Base-by-base conservation (phyloP, 2,113 vertebrate genomes). In the Thymallus thymallus region DNA sequence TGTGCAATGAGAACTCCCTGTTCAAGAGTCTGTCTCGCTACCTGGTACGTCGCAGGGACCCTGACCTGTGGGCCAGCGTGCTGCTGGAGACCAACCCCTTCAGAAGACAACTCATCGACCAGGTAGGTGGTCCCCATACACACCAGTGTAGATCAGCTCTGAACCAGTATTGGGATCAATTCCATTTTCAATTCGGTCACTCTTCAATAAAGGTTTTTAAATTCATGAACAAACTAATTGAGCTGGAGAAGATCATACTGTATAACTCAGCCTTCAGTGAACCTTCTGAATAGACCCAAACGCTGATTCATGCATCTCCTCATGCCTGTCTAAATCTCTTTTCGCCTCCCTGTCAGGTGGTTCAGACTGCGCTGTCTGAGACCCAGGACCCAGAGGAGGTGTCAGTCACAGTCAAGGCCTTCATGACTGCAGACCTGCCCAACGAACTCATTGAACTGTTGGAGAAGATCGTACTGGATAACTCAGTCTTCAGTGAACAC, bases 11-110 rank as follows among this genome's bases (percentile, higher is more conserved):
- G 90, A 99, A 99, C 89, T 99, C 97, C 4, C 94, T 99, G 71
- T 99, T 99, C 90, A 99, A 99, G 93, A 99, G 97, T 76, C 94
- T 99, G 72, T 99, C 97, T 20, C 97, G 97, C 35, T 99, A 99
- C 89, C 86, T 99, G 71, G 97, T 99, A 24, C 95, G 96, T 9
- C 94, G 97, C 74, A 98, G 95, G 85, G 97, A 99, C 82, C 94
- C 97, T 3, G 97, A 99, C 0, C 91, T 98, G 68, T 99, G 97
- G 97, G 97, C 95, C 84, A 98, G 95, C 1, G 97, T 99, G 1
- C 92, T 99, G 5, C 91, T 96, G 76, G 97, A 99, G 86, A 97
- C 89, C 89, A 99, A 98, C 90, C 97, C 97, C 24, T 99, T 84
- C 84, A 94, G 96, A 51, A 94, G 97, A 72, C 97, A 96, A 0